A percentile compares a stretch with the other conserved stretches of the same genome.
These are phyloP conservation scores for Pachycephus smyrnensis DNA, from an alignment of 2,888 invertebrate genomes.

Conservation along the genomic window DNA sequence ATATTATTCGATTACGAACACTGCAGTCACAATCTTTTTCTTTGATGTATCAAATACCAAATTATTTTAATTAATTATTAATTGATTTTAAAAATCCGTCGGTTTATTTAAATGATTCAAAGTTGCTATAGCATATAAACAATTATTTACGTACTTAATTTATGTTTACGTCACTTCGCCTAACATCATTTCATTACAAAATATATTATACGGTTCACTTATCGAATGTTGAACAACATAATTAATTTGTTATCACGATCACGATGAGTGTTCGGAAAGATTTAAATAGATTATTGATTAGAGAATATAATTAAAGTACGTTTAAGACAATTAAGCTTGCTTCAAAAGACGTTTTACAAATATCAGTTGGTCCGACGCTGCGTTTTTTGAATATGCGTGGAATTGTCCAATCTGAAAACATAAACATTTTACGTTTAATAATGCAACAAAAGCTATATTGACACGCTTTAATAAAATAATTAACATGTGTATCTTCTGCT, in stretches of 20 bases:
- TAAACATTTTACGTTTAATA: not conserved
- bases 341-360: not conserved
- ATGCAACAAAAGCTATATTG: too few species aligned
- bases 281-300: not conserved
- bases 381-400: not conserved
- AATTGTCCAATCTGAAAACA: not conserved
- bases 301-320: not conserved
- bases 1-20: not conserved
- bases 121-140: not conserved
- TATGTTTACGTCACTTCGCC: conserved; percentile 56
- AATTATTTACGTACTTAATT: not conserved
- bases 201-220: not conserved
- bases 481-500: not conserved
- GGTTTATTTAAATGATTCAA: not conserved
- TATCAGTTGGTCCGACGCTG: not conserved
- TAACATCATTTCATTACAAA: conserved; percentile 47
- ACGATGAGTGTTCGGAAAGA: not conserved
- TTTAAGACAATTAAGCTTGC: not conserved
- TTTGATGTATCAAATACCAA: not conserved
- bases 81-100: not conserved
- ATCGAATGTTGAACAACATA: not conserved
- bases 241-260: not conserved
- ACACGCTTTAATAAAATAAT: not conserved
- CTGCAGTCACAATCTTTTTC: not conserved
- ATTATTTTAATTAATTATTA: not conserved